Percentiles rank a stretch among this genome's conserved stretches.
Evolutionary conservation across 2,797 vertebrate species (phyloP).

Genomic region (Characodon lateralis): DNA sequence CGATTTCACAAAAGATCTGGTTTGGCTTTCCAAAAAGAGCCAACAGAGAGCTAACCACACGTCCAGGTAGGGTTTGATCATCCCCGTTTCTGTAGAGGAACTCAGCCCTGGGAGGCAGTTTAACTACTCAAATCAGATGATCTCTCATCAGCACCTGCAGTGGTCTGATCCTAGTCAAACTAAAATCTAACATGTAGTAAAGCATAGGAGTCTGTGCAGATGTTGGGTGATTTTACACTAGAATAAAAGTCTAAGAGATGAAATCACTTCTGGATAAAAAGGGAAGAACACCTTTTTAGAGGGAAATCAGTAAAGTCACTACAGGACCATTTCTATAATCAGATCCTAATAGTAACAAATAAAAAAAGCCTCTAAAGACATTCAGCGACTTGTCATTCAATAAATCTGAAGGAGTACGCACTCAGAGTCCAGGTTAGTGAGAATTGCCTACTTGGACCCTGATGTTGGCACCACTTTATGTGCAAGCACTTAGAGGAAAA

Average conservation of each 20-base stretch:
- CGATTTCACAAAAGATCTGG: too few species aligned
- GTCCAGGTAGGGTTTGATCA: too few species aligned
- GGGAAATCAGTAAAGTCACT: constrained; percentile 16
- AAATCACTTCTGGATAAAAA: background rate
- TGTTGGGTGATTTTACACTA: background rate
- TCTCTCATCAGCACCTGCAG: too few species aligned
- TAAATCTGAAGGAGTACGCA: constrained; percentile 3
- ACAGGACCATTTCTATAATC: background rate
- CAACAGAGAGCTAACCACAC: too few species aligned
- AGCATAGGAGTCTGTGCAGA: background rate
- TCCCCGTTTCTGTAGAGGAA: background rate
- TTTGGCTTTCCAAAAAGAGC: too few species aligned
- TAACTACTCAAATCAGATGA: too few species aligned
- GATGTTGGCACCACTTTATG: constrained; percentile 58
- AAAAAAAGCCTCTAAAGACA: background rate
- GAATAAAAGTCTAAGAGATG: background rate
- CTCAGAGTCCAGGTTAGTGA: constrained; percentile 22
- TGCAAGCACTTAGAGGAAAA: constrained; percentile 54
- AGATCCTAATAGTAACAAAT: constrained; percentile 15
- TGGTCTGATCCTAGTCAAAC: background rate
- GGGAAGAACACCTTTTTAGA: background rate
- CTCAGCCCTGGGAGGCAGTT: background rate
- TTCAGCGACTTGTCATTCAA: constrained; percentile 13
- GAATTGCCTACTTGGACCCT: constrained; percentile 12
- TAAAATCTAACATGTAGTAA: background rate